Conservation (phyloP, 2,797 vertebrate genomes). For the Mus minutoides region DNA sequence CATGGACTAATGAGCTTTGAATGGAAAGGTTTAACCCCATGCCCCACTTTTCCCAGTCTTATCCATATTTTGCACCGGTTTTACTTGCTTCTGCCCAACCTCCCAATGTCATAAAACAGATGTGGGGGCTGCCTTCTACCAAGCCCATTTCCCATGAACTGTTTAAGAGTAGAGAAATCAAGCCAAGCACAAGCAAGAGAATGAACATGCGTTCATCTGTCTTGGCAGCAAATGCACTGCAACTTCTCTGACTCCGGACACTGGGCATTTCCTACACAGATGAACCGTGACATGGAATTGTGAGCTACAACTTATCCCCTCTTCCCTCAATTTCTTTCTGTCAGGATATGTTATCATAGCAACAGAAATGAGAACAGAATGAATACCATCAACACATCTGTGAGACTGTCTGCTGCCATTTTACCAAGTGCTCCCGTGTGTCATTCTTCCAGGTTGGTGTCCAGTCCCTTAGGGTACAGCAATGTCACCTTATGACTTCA, state of each 20-base stretch:
- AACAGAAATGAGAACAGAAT: neutral
- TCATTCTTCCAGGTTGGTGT: neutral
- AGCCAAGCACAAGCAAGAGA: no score
- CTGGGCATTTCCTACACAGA: neutral
- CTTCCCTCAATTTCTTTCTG: neutral
- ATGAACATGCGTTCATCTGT: neutral
- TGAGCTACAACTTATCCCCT: neutral
- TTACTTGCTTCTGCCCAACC: neutral
- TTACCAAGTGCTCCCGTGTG: fast-evolving
- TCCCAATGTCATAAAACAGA: neutral
- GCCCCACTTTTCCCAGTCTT: neutral
- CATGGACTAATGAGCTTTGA: neutral
- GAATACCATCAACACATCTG: neutral
- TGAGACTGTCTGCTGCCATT: neutral
- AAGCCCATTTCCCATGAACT: neutral
- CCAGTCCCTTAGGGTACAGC: neutral
- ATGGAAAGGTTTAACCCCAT: neutral
- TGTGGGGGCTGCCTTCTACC: neutral
- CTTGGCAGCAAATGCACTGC: neutral
- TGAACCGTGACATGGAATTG: neutral
- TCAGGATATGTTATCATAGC: neutral
- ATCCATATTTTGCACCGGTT: neutral
- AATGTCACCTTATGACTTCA: neutral
- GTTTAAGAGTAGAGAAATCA: neutral
- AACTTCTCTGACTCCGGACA: neutral